Conservation (phyloP, 2,888 invertebrate genomes). For the Drosophila mimica region DNA sequence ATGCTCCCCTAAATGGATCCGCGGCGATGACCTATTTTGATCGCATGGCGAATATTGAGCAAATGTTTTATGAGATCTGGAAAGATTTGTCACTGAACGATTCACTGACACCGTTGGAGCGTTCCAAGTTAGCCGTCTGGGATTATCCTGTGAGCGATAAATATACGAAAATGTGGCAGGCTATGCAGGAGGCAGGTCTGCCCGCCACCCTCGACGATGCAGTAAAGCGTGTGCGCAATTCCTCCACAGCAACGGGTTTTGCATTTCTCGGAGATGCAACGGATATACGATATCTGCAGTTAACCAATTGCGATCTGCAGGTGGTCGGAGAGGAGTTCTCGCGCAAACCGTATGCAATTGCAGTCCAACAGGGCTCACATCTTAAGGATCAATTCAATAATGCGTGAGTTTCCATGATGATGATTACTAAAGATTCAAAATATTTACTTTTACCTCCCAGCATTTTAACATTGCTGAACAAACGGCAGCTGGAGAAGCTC, state of each 20-base stretch:
- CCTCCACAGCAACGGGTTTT: constrained; percentile 92
- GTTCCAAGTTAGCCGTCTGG: constrained; percentile 98
- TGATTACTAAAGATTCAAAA: background rate
- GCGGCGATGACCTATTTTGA: constrained; percentile 97
- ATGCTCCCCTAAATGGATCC: constrained; percentile 95
- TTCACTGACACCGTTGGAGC: constrained; percentile 93
- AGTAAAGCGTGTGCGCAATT: constrained; percentile 89
- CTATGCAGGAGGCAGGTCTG: constrained; percentile 93
- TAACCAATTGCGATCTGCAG: constrained; percentile 89
- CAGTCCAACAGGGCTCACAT: constrained; percentile 97
- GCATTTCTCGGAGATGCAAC: constrained; percentile 98
- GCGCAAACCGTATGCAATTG: constrained; percentile 98
- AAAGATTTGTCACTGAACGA: constrained; percentile 99
- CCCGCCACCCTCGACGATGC: constrained; percentile 93
- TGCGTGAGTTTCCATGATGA: constrained; percentile 89
- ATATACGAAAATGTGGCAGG: constrained; percentile 99
- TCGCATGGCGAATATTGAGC: constrained; percentile 97
- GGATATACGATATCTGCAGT: constrained; percentile 89
- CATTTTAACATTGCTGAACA: constrained; percentile 96
- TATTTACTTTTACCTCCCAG: constrained; percentile 86
- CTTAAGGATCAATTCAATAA: constrained; percentile 97
- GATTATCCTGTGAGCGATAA: constrained; percentile 99
- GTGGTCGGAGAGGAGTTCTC: constrained; percentile 98
- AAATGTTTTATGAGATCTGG: constrained; percentile 99
- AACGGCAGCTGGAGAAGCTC: constrained; percentile 94